Evolutionary conservation across 2,888 invertebrate genomes (phyloP), one percentile per base, ranked within the genome.

Genomic region (Cremastinae sp.): DNA sequence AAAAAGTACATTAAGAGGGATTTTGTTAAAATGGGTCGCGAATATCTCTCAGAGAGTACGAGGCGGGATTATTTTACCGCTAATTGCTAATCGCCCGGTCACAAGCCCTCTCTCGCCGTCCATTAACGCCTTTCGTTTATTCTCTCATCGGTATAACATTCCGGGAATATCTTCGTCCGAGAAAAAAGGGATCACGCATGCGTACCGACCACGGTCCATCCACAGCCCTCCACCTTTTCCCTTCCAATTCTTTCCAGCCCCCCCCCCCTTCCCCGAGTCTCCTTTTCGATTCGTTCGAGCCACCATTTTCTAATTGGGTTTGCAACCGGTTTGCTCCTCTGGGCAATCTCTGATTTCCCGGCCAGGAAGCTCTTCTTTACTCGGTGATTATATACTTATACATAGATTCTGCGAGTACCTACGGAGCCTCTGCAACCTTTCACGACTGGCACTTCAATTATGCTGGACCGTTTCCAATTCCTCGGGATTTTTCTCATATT

Each of bases 401-500:
- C 9, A 41, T 41, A 41, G 2, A 8, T 41, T 8, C 2, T 41
- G 12, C 12, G 12, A 2, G 41, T 41, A 41, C 2, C 4, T 43
- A 5, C n/a, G 20, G 20, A 18, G 2, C 10, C 7, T 5, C 56
- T 56, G 18, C 39, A 61, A 53, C 71, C 49, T 65, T 62, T 10
- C 37, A 41, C 78, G 59, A 75, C 68, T 74, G 66, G 64, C 71
- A 58, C 61, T 71, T 75, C 76, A 68, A 75, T 79, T 72, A 61
- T 71, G 41, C 59, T 80, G 79, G 79, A 78, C 68, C 51, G 22
- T 53, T 78, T 78, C 80, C 79, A 80, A 80, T 78, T 74, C 76
- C 65, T 72, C 73, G 51, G 55, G 70, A 79, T 74, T 78, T 74
- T 78, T 78, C 70, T 55, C 59, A 62, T 61, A 56, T 69, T 69